Conservation (phyloP, 1,140 invertebrate genomes). For the Hirudo medicinalis region DNA sequence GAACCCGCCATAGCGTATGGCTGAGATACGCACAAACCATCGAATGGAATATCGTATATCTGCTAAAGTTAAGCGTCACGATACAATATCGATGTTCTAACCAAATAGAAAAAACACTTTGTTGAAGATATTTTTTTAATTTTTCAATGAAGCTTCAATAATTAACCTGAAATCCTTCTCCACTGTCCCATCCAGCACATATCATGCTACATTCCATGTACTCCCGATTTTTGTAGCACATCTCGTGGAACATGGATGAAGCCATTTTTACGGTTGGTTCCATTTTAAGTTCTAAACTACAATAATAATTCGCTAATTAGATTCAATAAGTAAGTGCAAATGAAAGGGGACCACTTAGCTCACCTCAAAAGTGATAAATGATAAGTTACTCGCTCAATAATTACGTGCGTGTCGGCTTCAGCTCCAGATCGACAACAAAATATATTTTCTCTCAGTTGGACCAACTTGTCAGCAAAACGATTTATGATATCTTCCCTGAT, state of each 20-base stretch:
- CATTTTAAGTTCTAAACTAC: constrained; percentile 3
- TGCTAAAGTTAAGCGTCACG: neutral
- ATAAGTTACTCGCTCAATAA: neutral
- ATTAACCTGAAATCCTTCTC: constrained; percentile 2
- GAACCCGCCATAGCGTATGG: neutral
- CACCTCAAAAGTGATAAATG: constrained; percentile 9
- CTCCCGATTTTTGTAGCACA: constrained; percentile 10
- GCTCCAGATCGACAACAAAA: constrained; percentile 8
- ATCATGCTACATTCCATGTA: constrained; percentile 3
- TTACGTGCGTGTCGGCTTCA: constrained; percentile 1
- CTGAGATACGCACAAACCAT: constrained; percentile 4
- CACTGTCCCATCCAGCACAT: neutral
- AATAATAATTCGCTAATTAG: neutral
- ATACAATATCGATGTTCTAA: neutral
- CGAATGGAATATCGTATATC: constrained; percentile 8
- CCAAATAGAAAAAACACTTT: too few species aligned
- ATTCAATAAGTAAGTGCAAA: neutral
- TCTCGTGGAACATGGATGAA: neutral
- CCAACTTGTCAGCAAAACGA: constrained; percentile 4
- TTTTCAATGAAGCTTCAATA: neutral
- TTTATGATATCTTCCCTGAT: constrained; percentile 10
- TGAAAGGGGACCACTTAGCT: neutral
- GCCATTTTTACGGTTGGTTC: constrained; percentile 7
- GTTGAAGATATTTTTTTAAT: neutral
- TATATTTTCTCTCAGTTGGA: neutral